These are phyloP conservation scores for Epicampocera succincta DNA, from an alignment of 2,888 invertebrate species.

Conservation along the genomic window DNA sequence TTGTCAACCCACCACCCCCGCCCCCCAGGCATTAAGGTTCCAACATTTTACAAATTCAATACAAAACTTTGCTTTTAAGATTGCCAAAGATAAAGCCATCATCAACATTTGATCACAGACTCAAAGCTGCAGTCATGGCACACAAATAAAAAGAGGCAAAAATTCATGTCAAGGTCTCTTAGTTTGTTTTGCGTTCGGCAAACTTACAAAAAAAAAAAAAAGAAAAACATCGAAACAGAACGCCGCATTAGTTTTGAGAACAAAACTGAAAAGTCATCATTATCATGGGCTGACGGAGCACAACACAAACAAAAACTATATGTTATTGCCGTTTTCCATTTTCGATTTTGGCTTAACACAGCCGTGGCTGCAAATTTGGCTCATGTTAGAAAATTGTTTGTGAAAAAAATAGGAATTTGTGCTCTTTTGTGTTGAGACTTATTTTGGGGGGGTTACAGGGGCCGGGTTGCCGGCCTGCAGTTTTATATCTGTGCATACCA, in stretches of 20 bases:
- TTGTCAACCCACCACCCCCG: too few relatives aligned
- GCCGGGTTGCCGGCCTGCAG: too few relatives aligned
- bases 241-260: conserved; percentile 3
- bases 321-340: neutral
- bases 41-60: conserved; percentile 8
- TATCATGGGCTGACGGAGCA: conserved; percentile 23
- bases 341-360: conserved; percentile 21
- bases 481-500: neutral
- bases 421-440: neutral
- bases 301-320: conserved; percentile 25
- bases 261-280: conserved; percentile 3
- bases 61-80: conserved; percentile 23
- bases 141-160: conserved; percentile 31
- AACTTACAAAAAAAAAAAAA: too few relatives aligned
- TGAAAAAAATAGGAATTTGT: conserved; percentile 33
- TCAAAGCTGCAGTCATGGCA: conserved; percentile 21
- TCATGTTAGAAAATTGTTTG: conserved; percentile 27
- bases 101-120: conserved; percentile 31
- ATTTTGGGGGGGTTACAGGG: conserved; percentile 16
- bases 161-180: conserved; percentile 69
- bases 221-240: neutral
- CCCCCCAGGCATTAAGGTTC: neutral
- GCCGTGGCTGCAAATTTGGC: conserved; percentile 28
- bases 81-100: conserved; percentile 59
- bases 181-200: conserved; percentile 36